Conservation (phyloP, 2,888 invertebrate species). For the Leucania comma region DNA sequence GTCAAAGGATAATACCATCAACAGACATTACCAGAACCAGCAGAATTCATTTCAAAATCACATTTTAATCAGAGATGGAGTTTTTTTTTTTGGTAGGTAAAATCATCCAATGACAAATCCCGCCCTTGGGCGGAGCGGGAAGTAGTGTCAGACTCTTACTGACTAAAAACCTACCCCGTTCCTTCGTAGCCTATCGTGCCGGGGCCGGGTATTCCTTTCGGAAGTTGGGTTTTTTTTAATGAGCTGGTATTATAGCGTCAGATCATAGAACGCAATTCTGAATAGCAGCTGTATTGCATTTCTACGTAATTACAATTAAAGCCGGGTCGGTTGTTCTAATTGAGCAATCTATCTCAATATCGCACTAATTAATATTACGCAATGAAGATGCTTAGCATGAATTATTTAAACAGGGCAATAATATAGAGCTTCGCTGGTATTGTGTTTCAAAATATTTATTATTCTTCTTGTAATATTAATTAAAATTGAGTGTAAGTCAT, state of each 20-base stretch:
- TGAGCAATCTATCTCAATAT: slow-evolving; percentile 34
- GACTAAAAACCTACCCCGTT: no score
- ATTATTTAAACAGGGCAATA: slow-evolving; percentile 3
- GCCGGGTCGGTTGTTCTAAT: slow-evolving; percentile 9
- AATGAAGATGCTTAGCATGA: neutral
- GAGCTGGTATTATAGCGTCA: neutral
- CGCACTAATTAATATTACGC: slow-evolving; percentile 12
- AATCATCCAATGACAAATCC: no score
- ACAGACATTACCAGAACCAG: no score
- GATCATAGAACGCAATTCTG: neutral
- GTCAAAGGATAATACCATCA: no score
- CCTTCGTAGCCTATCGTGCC: no score
- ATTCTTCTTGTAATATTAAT: neutral
- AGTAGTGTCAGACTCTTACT: no score
- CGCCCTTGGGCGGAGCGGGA: no score
- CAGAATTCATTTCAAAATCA: no score
- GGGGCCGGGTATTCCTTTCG: no score
- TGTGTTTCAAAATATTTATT: neutral
- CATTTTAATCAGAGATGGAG: no score
- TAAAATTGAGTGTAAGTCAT: neutral
- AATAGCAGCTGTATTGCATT: neutral
- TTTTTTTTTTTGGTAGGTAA: no score
- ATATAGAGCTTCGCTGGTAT: neutral
- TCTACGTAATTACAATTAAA: slow-evolving; percentile 9
- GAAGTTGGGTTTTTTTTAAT: no score